phyloP scores from a whole-genome alignment of 2,888 invertebrate genomes.

The Nebria salina region DNA sequence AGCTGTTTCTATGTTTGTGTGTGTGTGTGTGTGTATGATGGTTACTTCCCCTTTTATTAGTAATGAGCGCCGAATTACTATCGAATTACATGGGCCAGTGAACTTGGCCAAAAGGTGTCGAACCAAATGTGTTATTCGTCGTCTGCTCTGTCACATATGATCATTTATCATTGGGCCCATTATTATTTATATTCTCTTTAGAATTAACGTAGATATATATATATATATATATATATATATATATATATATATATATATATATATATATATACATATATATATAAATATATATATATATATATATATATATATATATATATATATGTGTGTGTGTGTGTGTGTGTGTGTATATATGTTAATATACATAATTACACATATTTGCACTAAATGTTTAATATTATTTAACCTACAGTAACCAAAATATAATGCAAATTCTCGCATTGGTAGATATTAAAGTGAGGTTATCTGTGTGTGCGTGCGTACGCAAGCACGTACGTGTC shows the following conservation, averaged over 20 bases:
- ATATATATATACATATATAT: neutral
- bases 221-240: conserved; percentile 1
- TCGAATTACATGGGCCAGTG: conserved; percentile 51
- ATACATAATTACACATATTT: no score
- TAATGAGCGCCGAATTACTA: conserved; percentile 51
- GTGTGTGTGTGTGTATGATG: neutral
- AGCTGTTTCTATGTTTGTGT: conserved; percentile 6
- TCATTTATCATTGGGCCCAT: conserved; percentile 47
- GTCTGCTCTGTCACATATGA: conserved; percentile 44
- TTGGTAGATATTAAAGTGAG: neutral
- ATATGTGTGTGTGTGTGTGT: no score
- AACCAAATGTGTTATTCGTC: conserved; percentile 40
- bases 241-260: conserved; percentile 7
- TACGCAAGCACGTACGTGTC: neutral
- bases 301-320: conserved; percentile 1
- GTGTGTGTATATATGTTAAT: no score
- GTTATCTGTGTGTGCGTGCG: neutral
- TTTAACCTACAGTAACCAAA: no score
- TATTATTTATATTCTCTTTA: conserved; percentile 6
- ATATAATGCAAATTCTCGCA: no score
- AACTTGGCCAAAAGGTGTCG: conserved; percentile 47
- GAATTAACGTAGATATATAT: neutral
- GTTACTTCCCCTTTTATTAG: conserved; percentile 45
- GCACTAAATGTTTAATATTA: no score
- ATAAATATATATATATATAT: neutral